Evolutionary conservation across 2,888 invertebrate species (phyloP).

Genomic region (Andricus curvator): DNA sequence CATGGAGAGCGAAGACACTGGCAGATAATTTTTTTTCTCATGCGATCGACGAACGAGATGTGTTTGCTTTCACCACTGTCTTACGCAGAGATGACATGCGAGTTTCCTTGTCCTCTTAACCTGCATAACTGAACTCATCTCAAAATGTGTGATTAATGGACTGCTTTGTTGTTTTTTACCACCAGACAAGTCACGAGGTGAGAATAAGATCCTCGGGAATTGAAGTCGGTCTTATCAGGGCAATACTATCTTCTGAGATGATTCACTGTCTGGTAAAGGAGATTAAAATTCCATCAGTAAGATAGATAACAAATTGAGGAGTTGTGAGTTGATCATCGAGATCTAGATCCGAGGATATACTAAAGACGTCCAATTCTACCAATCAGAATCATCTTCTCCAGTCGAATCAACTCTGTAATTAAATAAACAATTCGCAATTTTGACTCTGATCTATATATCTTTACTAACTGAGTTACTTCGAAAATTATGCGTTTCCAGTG

Average conservation of each 20-base stretch:
- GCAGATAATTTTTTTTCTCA: constrained; percentile 33
- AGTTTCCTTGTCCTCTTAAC: constrained; percentile 36
- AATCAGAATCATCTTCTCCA: not conserved
- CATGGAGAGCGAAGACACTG: constrained; percentile 36
- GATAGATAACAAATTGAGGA: not conserved
- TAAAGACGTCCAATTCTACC: not conserved
- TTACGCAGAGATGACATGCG: constrained; percentile 27
- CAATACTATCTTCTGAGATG: constrained; percentile 5
- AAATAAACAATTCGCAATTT: not conserved
- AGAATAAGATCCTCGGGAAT: not conserved
- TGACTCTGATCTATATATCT: not conserved
- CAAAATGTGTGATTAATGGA: not conserved
- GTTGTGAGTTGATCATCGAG: not conserved
- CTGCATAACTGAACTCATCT: constrained; percentile 16
- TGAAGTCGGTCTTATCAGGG: not conserved
- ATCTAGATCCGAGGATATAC: not conserved
- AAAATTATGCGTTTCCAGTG: constrained; percentile 29
- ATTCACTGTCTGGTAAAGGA: constrained; percentile 25
- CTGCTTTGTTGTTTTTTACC: not conserved
- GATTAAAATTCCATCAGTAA: not conserved
- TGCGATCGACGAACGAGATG: constrained; percentile 20
- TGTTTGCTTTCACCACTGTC: constrained; percentile 39
- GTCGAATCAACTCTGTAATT: not conserved
- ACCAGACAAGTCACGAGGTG: not conserved
- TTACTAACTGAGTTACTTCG: not conserved